Base-by-base conservation (phyloP, 2,113 vertebrate genomes). In the Tylochromis polylepis region DNA sequence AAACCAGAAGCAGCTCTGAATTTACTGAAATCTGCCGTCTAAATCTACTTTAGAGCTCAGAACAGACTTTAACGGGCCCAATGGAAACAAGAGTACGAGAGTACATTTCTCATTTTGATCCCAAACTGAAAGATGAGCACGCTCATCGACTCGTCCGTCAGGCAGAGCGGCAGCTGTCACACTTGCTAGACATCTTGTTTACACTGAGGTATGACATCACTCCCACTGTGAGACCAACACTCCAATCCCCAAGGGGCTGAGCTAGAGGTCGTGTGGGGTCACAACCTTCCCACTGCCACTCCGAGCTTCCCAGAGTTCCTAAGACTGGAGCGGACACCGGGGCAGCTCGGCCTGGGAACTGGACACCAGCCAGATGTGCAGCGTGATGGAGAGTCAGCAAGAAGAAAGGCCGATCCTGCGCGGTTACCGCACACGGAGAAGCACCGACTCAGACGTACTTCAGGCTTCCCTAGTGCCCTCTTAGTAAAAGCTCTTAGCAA, bases 251-350 rank as follows among this genome's bases (percentile, higher is more conserved):
- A 49, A 53, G 90, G 92, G 92, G 83, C 86, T 31, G 80, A 80
- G 85, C 67, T n/a, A 65, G 58, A 88, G 94, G 95, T 95, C 85
- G 3, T 20, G 5, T 31, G 58, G 89, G 94, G 95, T 95, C 90
- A 2, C 38, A 60, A 96, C 96, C 96, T 96, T 96, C 95, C 96
- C 95, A 96, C 89, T 93, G 89, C 93, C 93, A 91, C 90, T 84
- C 36, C 72, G 86, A 86, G 88, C 84, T 95, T 96, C 95, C 93
- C 94, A 96, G 94, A 94, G 82, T 85, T 88, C 82, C 36, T 53
- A 62, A 88, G 95, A 91, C 86, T 88, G 79, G 36, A 59, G 79
- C 41, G 93, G 70, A 89, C 88, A 87, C 46, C n/a, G 31, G 88
- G 92, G 85, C 86, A 85, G 86, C 79, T 87, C 14, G 31, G 94